phyloP scores from a whole-genome alignment of 2,797 vertebrate species.

The Pygocentrus nattereri region DNA sequence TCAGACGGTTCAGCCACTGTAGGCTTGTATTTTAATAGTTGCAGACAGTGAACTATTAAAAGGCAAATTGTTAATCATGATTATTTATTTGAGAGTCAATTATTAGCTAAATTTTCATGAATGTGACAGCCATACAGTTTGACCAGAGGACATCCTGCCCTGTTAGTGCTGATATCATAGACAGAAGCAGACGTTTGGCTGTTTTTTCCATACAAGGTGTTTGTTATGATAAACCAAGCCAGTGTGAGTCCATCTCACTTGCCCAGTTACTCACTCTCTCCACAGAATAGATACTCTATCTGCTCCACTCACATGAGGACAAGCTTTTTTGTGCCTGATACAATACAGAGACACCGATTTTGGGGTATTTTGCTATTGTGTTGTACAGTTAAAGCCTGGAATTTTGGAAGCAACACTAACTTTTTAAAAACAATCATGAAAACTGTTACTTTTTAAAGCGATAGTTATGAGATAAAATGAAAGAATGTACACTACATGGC shows the following conservation, averaged over 20 bases:
- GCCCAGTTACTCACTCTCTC: slow-evolving; percentile 36
- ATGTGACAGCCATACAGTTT: background rate
- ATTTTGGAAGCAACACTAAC: no score
- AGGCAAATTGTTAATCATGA: no score
- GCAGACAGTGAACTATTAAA: no score
- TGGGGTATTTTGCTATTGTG: background rate
- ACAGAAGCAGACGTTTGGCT: background rate
- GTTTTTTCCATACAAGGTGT: slow-evolving; percentile 66
- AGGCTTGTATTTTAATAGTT: no score
- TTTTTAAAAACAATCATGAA: no score
- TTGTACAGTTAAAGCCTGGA: background rate
- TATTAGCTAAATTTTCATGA: no score
- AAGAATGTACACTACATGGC: no score
- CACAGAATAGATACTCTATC: slow-evolving; percentile 21
- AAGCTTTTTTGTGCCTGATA: background rate
- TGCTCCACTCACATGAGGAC: background rate
- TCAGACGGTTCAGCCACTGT: no score
- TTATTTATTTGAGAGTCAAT: no score
- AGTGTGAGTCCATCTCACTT: background rate
- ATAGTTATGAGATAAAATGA: no score
- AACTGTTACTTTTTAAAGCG: no score
- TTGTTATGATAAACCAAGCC: slow-evolving; percentile 53
- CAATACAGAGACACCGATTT: background rate
- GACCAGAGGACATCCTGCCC: slow-evolving; percentile 6
- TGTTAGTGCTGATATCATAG: background rate